Evolutionary conservation across 2,113 vertebrate genomes (phyloP).

Genomic region (Arothron firmamentum): DNA sequence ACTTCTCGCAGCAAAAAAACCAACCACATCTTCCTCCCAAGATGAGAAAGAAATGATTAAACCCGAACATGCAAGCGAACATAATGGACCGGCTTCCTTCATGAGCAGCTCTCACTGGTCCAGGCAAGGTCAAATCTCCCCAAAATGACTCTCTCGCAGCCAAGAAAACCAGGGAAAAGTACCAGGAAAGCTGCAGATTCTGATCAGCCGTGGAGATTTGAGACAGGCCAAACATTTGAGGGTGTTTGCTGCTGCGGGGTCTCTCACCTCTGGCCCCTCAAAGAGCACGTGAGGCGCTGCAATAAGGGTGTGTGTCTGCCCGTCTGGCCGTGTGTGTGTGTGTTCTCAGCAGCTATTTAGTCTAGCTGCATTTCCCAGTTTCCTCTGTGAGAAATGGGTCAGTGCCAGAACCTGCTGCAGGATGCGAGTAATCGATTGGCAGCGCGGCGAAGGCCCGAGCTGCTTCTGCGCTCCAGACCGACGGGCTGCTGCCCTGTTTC

Average conservation of each 20-base stretch:
- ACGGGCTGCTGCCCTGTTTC: conserved; percentile 8
- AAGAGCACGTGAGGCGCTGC: conserved; percentile 56
- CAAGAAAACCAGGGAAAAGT: too few relatives aligned
- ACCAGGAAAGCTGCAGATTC: too few relatives aligned
- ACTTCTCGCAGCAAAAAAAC: not conserved
- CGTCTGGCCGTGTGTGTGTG: conserved; percentile 9
- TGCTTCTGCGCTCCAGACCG: conserved; percentile 32
- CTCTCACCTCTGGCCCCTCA: conserved; percentile 55
- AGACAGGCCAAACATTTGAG: conserved; percentile 16
- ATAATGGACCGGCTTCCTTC: too few relatives aligned
- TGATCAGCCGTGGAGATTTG: too few relatives aligned
- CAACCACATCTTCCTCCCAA: not conserved
- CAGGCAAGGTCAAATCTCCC: too few relatives aligned
- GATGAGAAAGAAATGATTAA: too few relatives aligned
- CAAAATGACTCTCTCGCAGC: too few relatives aligned
- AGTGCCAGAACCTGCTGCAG: conserved; percentile 35
- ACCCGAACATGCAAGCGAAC: too few relatives aligned
- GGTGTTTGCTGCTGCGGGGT: conserved; percentile 17
- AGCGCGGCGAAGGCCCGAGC: conserved; percentile 3
- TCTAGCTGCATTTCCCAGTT: conserved; percentile 40
- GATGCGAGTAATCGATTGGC: conserved; percentile 22
- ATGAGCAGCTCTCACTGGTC: too few relatives aligned
- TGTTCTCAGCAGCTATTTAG: conserved; percentile 25
- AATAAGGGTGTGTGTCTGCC: conserved; percentile 27
- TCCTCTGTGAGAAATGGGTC: conserved; percentile 56